A percentile compares a stretch with the other conserved stretches of the same genome.
phyloP scores from a whole-genome alignment of 2,113 vertebrate genomes.

The Colius striatus region DNA sequence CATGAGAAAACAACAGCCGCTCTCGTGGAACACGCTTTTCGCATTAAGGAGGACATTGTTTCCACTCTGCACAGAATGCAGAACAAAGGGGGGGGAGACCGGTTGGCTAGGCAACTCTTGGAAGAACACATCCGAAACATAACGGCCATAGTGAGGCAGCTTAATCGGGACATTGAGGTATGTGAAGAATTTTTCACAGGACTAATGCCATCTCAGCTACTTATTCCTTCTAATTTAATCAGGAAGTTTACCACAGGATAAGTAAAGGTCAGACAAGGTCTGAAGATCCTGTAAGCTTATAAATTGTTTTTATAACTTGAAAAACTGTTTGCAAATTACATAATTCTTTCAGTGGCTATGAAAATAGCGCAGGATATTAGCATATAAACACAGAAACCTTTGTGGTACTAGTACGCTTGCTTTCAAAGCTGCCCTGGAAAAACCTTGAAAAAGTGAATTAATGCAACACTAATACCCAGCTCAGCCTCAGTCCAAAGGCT shows the following conservation, averaged over 20 bases:
- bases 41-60: slow-evolving; percentile 82
- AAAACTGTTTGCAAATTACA: slow-evolving; percentile 39
- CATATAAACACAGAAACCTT: slow-evolving; percentile 53
- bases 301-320: slow-evolving; percentile 42
- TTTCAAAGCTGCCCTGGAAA: slow-evolving; percentile 32
- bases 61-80: slow-evolving; percentile 80
- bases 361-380: slow-evolving; percentile 39
- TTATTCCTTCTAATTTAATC: not conserved
- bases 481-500: slow-evolving; percentile 39
- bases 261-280: slow-evolving; percentile 16
- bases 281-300: slow-evolving; percentile 10
- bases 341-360: slow-evolving; percentile 6
- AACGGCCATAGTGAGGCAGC: slow-evolving; percentile 79
- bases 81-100: slow-evolving; percentile 80
- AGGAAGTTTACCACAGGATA: not conserved
- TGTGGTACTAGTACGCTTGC: slow-evolving; percentile 37
- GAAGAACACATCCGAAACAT: slow-evolving; percentile 85
- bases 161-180: slow-evolving; percentile 83
- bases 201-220: not conserved
- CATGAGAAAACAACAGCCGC: slow-evolving; percentile 79
- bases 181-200: not conserved
- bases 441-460: slow-evolving; percentile 34
- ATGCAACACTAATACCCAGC: slow-evolving; percentile 4
- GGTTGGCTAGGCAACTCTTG: slow-evolving; percentile 78
- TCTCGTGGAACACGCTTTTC: slow-evolving; percentile 80